These are phyloP conservation scores for Micromesistius poutassou DNA, from an alignment of 2,797 vertebrate genomes.

Conservation along the genomic window DNA sequence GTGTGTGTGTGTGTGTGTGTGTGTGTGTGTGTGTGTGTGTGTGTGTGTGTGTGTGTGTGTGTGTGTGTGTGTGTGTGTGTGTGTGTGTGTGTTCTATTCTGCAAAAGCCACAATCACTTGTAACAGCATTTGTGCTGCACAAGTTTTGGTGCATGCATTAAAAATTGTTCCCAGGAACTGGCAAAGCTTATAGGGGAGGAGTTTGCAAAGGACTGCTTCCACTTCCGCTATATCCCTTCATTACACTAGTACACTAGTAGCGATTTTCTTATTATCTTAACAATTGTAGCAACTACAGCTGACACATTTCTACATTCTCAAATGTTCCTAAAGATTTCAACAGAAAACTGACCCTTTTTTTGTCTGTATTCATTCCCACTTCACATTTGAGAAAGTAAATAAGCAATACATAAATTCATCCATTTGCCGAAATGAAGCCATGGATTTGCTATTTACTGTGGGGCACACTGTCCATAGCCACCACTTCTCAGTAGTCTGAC, in stretches of 20 bases:
- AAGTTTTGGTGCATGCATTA: constrained; percentile 6
- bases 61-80: constrained; percentile 12
- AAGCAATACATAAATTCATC: neutral
- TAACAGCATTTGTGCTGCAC: neutral
- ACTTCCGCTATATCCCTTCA: neutral
- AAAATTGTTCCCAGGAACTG: constrained; percentile 3
- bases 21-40: constrained; percentile 12
- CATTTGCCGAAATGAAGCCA: neutral
- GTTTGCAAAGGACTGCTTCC: neutral
- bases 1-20: constrained; percentile 7
- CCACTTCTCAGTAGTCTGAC: neutral
- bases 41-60: constrained; percentile 14
- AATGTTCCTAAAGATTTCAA: neutral
- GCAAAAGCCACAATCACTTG: constrained; percentile 6
- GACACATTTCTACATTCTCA: neutral
- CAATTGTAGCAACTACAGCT: neutral
- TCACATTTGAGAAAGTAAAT: neutral
- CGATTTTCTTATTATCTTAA: neutral
- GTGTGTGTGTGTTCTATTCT: constrained; percentile 8
- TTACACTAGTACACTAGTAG: neutral
- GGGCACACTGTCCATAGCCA: neutral
- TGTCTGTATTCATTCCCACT: neutral
- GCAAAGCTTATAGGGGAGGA: constrained; percentile 3
- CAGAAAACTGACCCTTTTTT: neutral
- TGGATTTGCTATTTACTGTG: neutral